Base-by-base conservation (phyloP, 2,888 invertebrate genomes). In the Gnatocerus cornutus region DNA sequence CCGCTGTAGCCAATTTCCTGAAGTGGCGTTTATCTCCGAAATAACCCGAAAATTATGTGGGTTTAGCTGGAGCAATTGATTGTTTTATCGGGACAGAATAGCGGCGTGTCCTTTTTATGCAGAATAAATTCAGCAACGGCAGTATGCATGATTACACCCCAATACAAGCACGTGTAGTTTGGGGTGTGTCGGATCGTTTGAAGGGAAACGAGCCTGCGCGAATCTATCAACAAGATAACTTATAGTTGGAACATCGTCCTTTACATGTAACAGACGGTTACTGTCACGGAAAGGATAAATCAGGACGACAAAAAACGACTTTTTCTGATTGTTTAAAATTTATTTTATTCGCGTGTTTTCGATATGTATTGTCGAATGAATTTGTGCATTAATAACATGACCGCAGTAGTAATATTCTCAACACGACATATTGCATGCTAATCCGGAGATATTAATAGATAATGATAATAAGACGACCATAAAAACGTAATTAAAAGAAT, bases 271-370 rank as follows among this genome's bases (percentile, higher is more conserved):
- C 76, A 76, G 72, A 75, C 76, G 73, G 76, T 75, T 74, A 72
- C 76, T 76, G 74, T 70, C 76, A 75, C 76, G 74, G 66, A 71
- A 74, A 66, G 59, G 63, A 76, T 76, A 76, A 76, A 76, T 76
- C 76, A 74, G 68, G 53, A 67, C 55, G 62, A 48, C 67, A 65
- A 66, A 66, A 41, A 58, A 30, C 30, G 6, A 10, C 27, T 46
- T 59, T 59, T 27, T 50, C n/a, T n/a, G 50, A 67, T 59, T 58
- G 59, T 59, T 58, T 43, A 29, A 59, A 67, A 67, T 67, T 65
- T 64, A 65, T 69, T 64, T 65, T 69, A 64, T 59, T 69, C 21
- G 69, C 69, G 69, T 69, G 69, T 14, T 53, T 59, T 16, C 50
- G 14, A 67, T 50, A 13, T 12, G 52, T 59, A 63, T 59, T 64